Evolutionary conservation across 2,888 invertebrate genomes (phyloP), one percentile per base, ranked within the genome.

Genomic region (Euclidia mi): DNA sequence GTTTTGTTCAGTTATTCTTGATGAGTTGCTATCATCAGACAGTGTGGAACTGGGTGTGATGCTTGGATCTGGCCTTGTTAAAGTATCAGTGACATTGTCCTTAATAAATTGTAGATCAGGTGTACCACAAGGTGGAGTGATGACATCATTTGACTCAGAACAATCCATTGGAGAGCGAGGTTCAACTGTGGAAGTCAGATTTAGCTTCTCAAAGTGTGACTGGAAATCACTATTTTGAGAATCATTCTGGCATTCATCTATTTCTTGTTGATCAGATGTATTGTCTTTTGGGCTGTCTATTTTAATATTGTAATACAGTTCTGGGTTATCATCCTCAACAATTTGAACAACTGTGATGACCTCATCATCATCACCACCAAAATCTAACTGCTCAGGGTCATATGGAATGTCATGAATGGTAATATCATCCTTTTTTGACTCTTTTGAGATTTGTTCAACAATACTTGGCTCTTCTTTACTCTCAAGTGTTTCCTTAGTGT

Each of bases 311-410:
- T 93, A 94, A 66, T 92, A 93, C 14, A 90, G 65, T 38, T 92
- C 91, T 37, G 87, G 88, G 59, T 91, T 84, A 59, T 94, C 94
- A 88, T 94, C 94, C 65, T 94, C 95, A 11, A 95, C 90, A 61
- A 95, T 94, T 80, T 95, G 94, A 12, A 94, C 92, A 65, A 95
- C 87, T 29, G 95, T 95, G 29, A 95, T 94, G 46, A 94, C 87
- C 74, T 95, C 95, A 79, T 94, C 94, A 81, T 92, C 93, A 79
- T 92, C 93, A 68, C 80, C 89, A 14, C 60, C 76, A 83, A 87
- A 91, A 49, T 87, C 86, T 65, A 88, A 65, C 32, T 89, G 88
- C 47, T 89, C 84, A 48, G 81, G 79, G 47, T 86, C 87, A 52
- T 83, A 65, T 67, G 83, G 82, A 78, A 82, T 84, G 65, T 85